Evolutionary conservation across 1,140 invertebrate species (phyloP).

Genomic region (Ceratina australensis): DNA sequence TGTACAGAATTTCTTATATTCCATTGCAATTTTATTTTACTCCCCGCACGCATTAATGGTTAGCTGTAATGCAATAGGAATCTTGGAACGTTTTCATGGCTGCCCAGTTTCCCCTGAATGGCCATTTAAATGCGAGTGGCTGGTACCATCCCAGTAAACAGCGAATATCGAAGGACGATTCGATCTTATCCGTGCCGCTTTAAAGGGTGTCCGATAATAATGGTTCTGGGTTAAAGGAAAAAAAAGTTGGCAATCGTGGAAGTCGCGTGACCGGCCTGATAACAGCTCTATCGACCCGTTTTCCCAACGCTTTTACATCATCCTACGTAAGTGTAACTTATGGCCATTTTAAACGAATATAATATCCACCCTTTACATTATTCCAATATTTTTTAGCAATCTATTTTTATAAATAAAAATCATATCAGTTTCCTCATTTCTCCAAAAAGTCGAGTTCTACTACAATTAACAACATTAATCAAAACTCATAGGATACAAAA

Average conservation of each 20-base stretch:
- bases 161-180: constrained; percentile 16
- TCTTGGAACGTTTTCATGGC: background rate
- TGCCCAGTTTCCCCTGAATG: background rate
- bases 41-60: too few relatives aligned
- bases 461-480: too few relatives aligned
- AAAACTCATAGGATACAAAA: too few relatives aligned
- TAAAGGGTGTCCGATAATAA: constrained; percentile 22
- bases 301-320: too few relatives aligned
- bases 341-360: too few relatives aligned
- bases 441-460: background rate
- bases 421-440: constrained; percentile 45
- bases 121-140: constrained; percentile 16
- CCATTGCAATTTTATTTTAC: too few relatives aligned
- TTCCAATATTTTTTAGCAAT: too few relatives aligned
- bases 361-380: too few relatives aligned
- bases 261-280: constrained; percentile 51
- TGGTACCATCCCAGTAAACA: constrained; percentile 4
- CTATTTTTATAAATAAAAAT: constrained; percentile 30
- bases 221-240: background rate
- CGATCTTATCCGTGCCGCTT: constrained; percentile 38
- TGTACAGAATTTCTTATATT: too few relatives aligned
- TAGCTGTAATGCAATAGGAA: too few relatives aligned
- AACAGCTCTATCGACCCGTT: constrained; percentile 42
- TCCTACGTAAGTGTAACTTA: too few relatives aligned
- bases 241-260: constrained; percentile 38